These are phyloP conservation scores for Conistra vaccinii DNA, from an alignment of 2,888 invertebrate genomes.

Conservation along the genomic window DNA sequence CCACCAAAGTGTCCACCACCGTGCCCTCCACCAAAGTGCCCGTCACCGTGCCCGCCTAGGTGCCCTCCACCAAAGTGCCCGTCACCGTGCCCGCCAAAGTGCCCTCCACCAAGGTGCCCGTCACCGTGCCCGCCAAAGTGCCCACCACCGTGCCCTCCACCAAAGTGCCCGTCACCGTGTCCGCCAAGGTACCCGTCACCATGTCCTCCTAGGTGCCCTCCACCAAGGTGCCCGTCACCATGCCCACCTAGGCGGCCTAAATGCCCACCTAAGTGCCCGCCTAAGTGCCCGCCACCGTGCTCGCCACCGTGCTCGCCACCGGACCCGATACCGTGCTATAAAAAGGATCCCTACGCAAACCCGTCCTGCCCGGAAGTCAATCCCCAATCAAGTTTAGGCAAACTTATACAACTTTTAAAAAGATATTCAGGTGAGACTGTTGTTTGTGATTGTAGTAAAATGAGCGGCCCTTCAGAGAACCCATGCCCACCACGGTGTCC, in stretches of 20 bases:
- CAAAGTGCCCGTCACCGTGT: not conserved
- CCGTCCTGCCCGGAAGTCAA: too few relatives aligned
- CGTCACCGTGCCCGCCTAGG: not conserved
- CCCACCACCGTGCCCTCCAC: not conserved
- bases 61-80: not conserved
- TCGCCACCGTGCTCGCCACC: not conserved
- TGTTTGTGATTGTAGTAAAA: too few relatives aligned
- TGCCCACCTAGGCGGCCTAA: not conserved
- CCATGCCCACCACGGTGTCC: conserved; percentile 5
- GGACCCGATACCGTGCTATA: too few relatives aligned
- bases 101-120: not conserved
- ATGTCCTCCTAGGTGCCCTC: too few relatives aligned
- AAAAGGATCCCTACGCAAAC: too few relatives aligned
- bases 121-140: not conserved
- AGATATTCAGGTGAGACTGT: too few relatives aligned
- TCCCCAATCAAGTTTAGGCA: too few relatives aligned
- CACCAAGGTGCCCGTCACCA: not conserved
- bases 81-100: not conserved
- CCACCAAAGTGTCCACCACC: not conserved
- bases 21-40: conserved; percentile 3
- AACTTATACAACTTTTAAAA: too few relatives aligned
- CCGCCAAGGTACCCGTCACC: not conserved
- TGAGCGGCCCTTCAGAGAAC: too few relatives aligned
- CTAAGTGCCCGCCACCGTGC: not conserved
- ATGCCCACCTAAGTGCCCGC: not conserved